Conservation (phyloP, 2,113 vertebrate genomes). For the Dipodomys merriami region DNA sequence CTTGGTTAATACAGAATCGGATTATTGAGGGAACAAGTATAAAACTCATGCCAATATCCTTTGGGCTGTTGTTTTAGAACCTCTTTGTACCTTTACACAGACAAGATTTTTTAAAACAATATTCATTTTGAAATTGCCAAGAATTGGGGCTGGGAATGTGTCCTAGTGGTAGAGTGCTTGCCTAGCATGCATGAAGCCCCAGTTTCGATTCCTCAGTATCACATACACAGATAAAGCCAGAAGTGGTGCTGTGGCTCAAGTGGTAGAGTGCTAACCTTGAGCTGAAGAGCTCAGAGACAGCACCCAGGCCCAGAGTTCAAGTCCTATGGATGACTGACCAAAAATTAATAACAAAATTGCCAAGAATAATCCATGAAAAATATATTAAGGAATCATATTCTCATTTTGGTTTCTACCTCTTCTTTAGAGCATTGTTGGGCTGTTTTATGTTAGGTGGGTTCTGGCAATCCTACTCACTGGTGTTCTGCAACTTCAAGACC, state of each 20-base stretch:
- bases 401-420: conserved; percentile 39
- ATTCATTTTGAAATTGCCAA: conserved; percentile 40
- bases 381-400: neutral
- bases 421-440: conserved; percentile 51
- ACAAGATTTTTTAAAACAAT: neutral
- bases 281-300: no score
- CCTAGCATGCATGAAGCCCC: no score
- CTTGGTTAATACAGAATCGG: neutral
- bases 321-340: no score
- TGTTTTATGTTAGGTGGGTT: conserved; percentile 40
- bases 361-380: conserved; percentile 13
- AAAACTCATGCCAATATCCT: neutral
- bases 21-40: neutral
- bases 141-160: neutral
- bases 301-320: no score
- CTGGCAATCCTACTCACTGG: neutral
- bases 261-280: no score
- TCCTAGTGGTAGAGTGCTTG: no score
- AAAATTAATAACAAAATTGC: neutral
- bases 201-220: no score
- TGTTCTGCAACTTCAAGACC: conserved; percentile 21
- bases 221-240: no score
- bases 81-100: conserved; percentile 35
- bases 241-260: no score
- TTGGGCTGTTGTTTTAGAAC: neutral